These are phyloP conservation scores for Callocephalon fimbriatum DNA, from an alignment of 2,113 vertebrate species.

Conservation along the genomic window DNA sequence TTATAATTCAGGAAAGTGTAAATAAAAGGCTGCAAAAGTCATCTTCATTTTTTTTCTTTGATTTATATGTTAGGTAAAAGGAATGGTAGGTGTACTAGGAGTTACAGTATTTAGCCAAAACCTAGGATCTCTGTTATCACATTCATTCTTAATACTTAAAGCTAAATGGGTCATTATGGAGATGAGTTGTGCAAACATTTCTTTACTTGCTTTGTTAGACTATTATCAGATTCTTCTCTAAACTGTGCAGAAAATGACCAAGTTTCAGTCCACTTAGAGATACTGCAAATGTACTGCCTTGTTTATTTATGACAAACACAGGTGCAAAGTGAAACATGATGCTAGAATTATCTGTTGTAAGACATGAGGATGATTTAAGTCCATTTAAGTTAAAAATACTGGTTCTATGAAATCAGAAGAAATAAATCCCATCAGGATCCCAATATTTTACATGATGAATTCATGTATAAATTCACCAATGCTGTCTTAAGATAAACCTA, in stretches of 20 bases:
- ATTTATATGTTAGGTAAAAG: neutral
- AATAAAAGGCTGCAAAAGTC: neutral
- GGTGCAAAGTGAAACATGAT: neutral
- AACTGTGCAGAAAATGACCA: neutral
- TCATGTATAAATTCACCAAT: neutral
- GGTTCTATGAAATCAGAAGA: neutral
- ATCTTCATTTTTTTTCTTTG: neutral
- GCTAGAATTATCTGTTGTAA: neutral
- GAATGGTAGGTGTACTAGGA: neutral
- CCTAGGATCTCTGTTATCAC: neutral
- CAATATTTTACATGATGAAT: neutral
- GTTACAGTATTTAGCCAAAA: neutral
- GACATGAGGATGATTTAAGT: neutral
- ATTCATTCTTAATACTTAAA: neutral
- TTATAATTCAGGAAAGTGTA: neutral
- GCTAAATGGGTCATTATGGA: neutral
- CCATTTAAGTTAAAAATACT: neutral
- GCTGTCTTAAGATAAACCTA: neutral
- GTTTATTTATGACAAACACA: neutral
- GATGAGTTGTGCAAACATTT: neutral
- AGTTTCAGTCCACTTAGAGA: neutral
- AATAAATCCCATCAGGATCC: neutral
- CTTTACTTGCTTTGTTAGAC: neutral
- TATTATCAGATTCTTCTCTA: neutral
- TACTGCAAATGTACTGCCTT: neutral